Evolutionary conservation across 2,888 invertebrate species (phyloP), one percentile per base, ranked within the genome.

Genomic region (Drepana falcataria): DNA sequence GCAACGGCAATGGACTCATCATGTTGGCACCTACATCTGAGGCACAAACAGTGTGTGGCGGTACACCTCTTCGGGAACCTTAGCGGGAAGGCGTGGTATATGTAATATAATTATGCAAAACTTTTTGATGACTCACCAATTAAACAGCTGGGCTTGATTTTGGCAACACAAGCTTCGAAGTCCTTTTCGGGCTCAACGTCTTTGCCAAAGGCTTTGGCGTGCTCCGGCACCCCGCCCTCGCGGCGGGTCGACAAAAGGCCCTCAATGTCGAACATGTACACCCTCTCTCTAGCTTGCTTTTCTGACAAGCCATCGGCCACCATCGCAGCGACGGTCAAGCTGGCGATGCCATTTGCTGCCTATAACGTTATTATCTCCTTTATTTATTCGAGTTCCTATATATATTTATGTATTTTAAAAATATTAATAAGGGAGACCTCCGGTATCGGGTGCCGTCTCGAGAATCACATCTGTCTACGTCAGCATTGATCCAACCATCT

Each of bases 231-330:
- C 41, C 91, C 92, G 4, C 94, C 95, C 49, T 93, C 92, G 1
- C 95, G 91, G 1, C 92, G 90, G 63, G 81, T 84, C 0, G 96
- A 96, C 59, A 99, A 85, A 1, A 99, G 91, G 1, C 99, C 99
- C 69, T 96, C 95, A 37, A 98, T 95, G 74, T 99, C 99, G 67
- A 97, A 95, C 96, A 99, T 96, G 94, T 95, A 99, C 61, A 99
- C 98, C 67, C 95, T 95, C n/a, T 93, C 93, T 47, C 95, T 92
- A 0, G 99, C 99, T 69, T 98, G 96, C 69, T 91, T 83, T 61
- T 84, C 79, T 0, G 92, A 77, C 0, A 93, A 79, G 33, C 93
- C 94, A 44, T 93, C 94, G 6, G 94, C 93, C 54, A 95, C 92
- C 97, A 99, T 96, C 0, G 98, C 98, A 68, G 95, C 95, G 0